Evolutionary conservation across 2,113 vertebrate genomes (phyloP), one percentile per base, ranked within the genome.

Genomic region (Catharus bicknelli): DNA sequence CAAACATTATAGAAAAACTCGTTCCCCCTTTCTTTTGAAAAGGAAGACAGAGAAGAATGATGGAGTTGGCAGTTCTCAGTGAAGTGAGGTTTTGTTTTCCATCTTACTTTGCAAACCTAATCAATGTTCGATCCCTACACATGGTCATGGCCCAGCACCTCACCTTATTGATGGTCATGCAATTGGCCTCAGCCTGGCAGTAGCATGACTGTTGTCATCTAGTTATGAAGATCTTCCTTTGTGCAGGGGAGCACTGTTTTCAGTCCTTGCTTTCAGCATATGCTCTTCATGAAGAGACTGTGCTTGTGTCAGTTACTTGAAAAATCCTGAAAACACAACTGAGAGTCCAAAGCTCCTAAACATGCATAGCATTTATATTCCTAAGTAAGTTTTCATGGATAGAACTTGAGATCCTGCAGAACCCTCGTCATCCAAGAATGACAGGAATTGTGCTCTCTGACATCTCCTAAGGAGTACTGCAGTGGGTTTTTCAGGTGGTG

Each of bases 111-210:
- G 9, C 48, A 87, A 81, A 50, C 10, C 29, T 82, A 10, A 12
- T 47, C 16, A 27, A 0, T 14, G 17, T 82, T 73, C 74, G 32
- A 74, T 53, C 18, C 13, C 18, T 48, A 4, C 5, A 0, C 4
- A 11, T 54, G 40, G 9, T 34, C 58, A 32, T 13, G 11, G 32
- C 20, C 25, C 0, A 0, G 30, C 0, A 0, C 10, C 75, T 55
- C 0, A 0, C 26, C 21, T 36, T 50, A 32, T 7, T 64, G 21
- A 36, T 32, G 16, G 10, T 80, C 21, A 14, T 7, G 18, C 34
- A 43, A 3, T 5, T 43, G 32, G 22, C 36, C 43, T 51, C 1
- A 1, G 14, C 36, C 58, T 51, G 43, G 12, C 0, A 64, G 36
- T 14, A 32, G 14, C 21, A 6, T 15, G 26, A 7, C 57, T 50